These are phyloP conservation scores for Xestia sexstrigata DNA, from an alignment of 2,888 invertebrate species.

Conservation along the genomic window DNA sequence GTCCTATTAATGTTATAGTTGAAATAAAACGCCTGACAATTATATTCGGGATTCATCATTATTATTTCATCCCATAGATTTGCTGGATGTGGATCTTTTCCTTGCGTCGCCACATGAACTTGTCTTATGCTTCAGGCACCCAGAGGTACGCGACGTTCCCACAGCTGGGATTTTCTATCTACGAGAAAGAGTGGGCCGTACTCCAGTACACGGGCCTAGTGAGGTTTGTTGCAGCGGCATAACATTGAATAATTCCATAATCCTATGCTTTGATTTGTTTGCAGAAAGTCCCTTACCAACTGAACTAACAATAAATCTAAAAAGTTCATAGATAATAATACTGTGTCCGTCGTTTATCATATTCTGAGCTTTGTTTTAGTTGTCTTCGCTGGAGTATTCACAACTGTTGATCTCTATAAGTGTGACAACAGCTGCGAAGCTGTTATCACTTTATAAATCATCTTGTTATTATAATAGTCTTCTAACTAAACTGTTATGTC, in stretches of 20 bases:
- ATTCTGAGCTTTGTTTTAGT: constrained; percentile 23
- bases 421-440: constrained; percentile 47
- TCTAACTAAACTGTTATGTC: not conserved
- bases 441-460: constrained; percentile 43
- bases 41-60: not conserved
- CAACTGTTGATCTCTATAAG: constrained; percentile 33
- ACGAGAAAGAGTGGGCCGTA: not conserved
- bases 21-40: not conserved
- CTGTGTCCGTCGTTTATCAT: constrained; percentile 34
- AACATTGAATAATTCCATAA: constrained; percentile 1
- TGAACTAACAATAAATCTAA: constrained; percentile 36
- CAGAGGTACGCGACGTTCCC: not conserved
- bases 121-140: not conserved
- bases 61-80: not conserved
- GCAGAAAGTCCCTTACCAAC: constrained; percentile 9
- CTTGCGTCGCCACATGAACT: not conserved
- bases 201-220: no score
- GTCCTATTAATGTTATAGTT: not conserved
- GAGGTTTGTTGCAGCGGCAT: not conserved
- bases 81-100: not conserved
- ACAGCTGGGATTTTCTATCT: not conserved
- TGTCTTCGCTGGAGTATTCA: constrained; percentile 19
- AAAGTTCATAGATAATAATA: constrained; percentile 30
- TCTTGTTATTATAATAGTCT: constrained; percentile 6
- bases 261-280: not conserved